phyloP scores from a whole-genome alignment of 2,113 vertebrate species.

The Paramisgurnus dabryanus region DNA sequence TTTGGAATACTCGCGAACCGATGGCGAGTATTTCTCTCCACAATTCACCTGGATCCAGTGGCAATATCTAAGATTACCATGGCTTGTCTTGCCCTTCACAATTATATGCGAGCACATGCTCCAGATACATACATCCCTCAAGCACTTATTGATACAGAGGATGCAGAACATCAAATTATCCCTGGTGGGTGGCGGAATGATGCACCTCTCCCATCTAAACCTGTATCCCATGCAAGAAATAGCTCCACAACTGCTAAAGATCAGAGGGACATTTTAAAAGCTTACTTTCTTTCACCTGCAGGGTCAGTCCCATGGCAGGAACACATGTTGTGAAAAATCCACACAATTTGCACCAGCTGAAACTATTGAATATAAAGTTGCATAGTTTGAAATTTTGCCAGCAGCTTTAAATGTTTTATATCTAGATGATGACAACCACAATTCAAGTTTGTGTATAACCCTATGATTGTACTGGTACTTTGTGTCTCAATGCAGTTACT shows the following conservation, averaged over 20 bases:
- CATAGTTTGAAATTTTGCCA: not conserved
- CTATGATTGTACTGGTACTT: not conserved
- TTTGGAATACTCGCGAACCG: conserved; percentile 9
- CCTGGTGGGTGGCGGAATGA: not conserved
- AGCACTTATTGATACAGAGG: conserved; percentile 2
- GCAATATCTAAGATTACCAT: conserved; percentile 1
- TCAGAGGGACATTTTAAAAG: not conserved
- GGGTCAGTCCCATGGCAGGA: not conserved
- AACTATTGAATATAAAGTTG: not conserved
- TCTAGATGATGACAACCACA: not conserved
- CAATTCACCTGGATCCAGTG: not conserved
- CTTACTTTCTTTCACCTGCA: too few species aligned
- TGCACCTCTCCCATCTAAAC: not conserved
- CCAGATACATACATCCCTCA: not conserved
- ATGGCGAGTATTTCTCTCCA: not conserved
- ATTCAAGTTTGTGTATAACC: not conserved
- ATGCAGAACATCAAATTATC: conserved; percentile 14
- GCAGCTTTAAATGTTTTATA: not conserved
- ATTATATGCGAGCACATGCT: not conserved
- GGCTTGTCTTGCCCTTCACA: not conserved
- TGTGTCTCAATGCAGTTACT: not conserved
- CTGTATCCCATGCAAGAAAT: not conserved
- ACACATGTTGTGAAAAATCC: not conserved
- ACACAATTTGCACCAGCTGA: not conserved
- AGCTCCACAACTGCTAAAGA: not conserved